Conservation (phyloP, 2,797 vertebrate genomes). For the Salmo trutta region DNA sequence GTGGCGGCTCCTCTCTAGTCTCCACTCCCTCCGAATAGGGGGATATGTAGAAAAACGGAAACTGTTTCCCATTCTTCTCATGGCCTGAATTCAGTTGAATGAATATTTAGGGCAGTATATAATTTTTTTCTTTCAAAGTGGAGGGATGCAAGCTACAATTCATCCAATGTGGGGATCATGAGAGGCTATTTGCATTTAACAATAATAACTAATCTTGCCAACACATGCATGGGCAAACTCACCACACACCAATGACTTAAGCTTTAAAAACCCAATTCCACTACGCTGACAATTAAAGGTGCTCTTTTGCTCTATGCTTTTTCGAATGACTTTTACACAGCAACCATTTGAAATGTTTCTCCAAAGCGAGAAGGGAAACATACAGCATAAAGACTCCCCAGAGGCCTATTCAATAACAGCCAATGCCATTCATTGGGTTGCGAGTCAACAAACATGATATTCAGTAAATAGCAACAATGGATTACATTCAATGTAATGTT, state of each 20-base stretch:
- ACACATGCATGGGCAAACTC: conserved; percentile 61
- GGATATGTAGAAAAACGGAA: conserved; percentile 42
- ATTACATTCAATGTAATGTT: neutral
- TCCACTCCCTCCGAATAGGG: conserved; percentile 39
- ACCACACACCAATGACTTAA: conserved; percentile 67
- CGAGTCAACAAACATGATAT: conserved; percentile 27
- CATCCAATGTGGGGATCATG: conserved; percentile 63
- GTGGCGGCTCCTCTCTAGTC: neutral
- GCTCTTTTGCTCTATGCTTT: conserved; percentile 37
- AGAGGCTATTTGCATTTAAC: conserved; percentile 65
- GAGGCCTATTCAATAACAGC: neutral
- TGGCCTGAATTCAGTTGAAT: conserved; percentile 70
- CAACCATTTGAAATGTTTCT: conserved; percentile 35
- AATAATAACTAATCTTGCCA: conserved; percentile 69
- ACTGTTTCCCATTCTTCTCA: conserved; percentile 52
- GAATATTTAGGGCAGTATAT: conserved; percentile 67
- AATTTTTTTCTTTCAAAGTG: conserved; percentile 43
- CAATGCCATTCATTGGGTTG: conserved; percentile 40
- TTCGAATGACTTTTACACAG: conserved; percentile 57
- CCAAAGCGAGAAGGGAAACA: neutral
- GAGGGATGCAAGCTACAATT: conserved; percentile 66
- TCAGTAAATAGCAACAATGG: neutral
- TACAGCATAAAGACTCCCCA: neutral
- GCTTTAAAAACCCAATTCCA: conserved; percentile 58
- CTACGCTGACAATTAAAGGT: conserved; percentile 53